These are phyloP conservation scores for Aleiodes testaceus DNA, from an alignment of 2,888 invertebrate genomes.

Conservation along the genomic window DNA sequence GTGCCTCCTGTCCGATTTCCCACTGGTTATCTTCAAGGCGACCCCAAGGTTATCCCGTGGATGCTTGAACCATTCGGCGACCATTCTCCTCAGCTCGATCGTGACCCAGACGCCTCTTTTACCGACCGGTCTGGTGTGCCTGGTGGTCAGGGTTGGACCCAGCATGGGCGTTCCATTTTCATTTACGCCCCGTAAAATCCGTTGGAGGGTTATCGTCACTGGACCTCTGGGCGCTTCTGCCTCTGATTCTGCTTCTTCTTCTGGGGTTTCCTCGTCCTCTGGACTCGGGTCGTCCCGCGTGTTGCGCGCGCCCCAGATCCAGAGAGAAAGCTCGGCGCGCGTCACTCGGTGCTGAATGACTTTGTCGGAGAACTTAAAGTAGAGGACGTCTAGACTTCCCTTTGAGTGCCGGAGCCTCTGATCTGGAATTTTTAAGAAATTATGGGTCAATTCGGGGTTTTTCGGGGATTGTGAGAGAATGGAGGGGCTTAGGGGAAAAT, in stretches of 20 bases:
- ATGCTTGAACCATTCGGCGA: constrained; percentile 84
- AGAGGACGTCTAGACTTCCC: constrained; percentile 80
- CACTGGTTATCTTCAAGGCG: constrained; percentile 79
- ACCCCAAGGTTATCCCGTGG: constrained; percentile 85
- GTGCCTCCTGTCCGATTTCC: constrained; percentile 73
- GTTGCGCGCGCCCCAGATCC: constrained; percentile 74
- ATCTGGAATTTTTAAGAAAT: constrained; percentile 74
- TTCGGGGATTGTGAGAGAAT: no score
- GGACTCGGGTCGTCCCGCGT: constrained; percentile 44
- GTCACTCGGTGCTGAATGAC: constrained; percentile 81
- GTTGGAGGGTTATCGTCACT: constrained; percentile 73
- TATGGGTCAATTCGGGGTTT: no score
- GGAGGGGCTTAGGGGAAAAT: no score
- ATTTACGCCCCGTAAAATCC: constrained; percentile 74
- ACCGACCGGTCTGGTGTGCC: constrained; percentile 67
- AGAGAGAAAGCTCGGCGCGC: constrained; percentile 82
- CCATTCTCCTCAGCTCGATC: constrained; percentile 83
- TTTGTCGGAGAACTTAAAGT: constrained; percentile 83
- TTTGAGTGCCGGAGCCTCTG: constrained; percentile 80
- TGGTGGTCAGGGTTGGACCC: constrained; percentile 68
- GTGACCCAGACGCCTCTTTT: constrained; percentile 81
- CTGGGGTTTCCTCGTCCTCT: constrained; percentile 36
- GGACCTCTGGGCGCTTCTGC: constrained; percentile 46
- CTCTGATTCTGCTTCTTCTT: constrained; percentile 27
- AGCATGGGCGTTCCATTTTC: constrained; percentile 63